Conservation (phyloP, 2,888 invertebrate genomes). For the Tiphia femorata region DNA sequence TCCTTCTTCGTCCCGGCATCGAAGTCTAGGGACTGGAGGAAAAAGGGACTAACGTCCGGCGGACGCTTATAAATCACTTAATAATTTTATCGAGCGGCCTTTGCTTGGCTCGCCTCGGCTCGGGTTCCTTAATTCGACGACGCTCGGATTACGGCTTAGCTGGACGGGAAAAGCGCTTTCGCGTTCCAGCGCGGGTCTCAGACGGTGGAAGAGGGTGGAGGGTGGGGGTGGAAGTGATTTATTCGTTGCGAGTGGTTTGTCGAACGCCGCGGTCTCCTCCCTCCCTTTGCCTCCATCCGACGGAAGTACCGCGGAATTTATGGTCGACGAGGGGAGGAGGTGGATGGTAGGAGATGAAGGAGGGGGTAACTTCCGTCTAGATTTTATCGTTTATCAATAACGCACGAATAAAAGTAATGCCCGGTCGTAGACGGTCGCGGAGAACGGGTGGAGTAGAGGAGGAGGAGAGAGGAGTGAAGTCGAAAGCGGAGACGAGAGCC, state of each 20-base stretch:
- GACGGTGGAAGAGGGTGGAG: constrained; percentile 4
- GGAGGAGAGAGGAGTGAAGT: neutral
- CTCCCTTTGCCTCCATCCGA: too few relatives aligned
- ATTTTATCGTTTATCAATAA: constrained; percentile 65
- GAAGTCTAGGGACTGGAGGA: too few relatives aligned
- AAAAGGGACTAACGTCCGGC: too few relatives aligned
- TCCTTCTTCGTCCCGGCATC: too few relatives aligned
- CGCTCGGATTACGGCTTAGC: constrained; percentile 43
- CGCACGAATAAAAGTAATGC: constrained; percentile 48
- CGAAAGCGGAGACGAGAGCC: neutral
- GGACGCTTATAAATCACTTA: constrained; percentile 29
- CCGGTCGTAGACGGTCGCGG: neutral
- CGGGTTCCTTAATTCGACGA: constrained; percentile 41
- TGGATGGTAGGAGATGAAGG: too few relatives aligned
- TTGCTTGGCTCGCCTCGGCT: constrained; percentile 4
- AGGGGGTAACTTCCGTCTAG: constrained; percentile 52
- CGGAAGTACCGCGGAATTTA: constrained; percentile 60
- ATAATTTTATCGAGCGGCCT: constrained; percentile 34
- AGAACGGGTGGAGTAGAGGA: neutral
- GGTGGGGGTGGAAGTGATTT: constrained; percentile 51
- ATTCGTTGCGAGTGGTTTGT: constrained; percentile 60
- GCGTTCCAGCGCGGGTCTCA: constrained; percentile 1
- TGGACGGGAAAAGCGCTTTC: constrained; percentile 34
- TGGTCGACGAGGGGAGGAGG: too few relatives aligned
- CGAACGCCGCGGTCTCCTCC: constrained; percentile 57